Percentiles rank a stretch among this genome's conserved stretches.
phyloP scores from a whole-genome alignment of 2,113 vertebrate species.

The Thamnophis sirtalis region DNA sequence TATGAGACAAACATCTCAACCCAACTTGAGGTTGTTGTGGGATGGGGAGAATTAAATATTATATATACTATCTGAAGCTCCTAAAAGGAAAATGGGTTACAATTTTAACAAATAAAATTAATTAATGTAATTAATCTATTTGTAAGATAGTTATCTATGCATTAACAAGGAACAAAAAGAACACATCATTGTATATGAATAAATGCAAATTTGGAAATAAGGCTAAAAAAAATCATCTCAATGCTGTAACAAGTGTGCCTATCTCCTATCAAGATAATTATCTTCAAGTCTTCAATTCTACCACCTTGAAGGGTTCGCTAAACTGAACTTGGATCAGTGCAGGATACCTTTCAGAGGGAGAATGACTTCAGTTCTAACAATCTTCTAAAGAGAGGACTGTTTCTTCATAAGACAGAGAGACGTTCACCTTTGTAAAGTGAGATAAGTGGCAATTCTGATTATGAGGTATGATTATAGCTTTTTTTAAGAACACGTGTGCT shows the following conservation, averaged over 20 bases:
- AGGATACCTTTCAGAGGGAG: not conserved
- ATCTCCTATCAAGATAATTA: not conserved
- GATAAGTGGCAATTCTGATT: not conserved
- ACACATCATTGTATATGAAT: not conserved
- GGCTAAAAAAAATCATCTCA: not conserved
- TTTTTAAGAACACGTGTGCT: not conserved
- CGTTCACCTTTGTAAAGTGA: not conserved
- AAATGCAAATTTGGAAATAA: not conserved
- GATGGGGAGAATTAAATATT: not conserved
- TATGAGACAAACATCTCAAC: not conserved
- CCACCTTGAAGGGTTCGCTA: not conserved
- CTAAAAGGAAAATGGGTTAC: not conserved
- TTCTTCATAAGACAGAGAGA: not conserved
- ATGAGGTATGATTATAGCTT: not conserved
- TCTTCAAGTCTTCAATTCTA: not conserved
- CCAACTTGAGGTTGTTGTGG: not conserved
- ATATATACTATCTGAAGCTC: not conserved
- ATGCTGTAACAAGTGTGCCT: not conserved
- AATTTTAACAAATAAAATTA: not conserved
- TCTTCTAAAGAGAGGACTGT: not conserved
- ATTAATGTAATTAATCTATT: not conserved
- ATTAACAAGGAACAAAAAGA: not conserved
- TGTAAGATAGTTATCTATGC: not conserved
- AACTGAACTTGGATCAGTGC: not conserved
- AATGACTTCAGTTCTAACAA: not conserved